Evolutionary conservation across 2,113 vertebrate species (phyloP).

Genomic region (Apus apus): DNA sequence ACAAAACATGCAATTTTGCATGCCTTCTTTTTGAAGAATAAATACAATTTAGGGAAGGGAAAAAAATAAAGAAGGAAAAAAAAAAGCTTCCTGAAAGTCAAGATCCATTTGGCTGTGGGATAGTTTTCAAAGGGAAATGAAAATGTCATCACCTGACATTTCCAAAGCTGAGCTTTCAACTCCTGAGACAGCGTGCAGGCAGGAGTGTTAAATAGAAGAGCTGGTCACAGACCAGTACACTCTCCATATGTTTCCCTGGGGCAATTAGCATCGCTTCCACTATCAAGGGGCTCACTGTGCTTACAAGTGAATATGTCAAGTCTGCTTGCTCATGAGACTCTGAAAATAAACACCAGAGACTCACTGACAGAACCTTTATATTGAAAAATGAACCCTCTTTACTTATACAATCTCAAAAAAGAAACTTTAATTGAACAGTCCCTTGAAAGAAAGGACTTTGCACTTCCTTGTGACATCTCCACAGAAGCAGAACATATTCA

Average conservation of each 20-base stretch:
- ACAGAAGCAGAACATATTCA: background rate
- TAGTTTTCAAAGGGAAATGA: slow-evolving; percentile 49
- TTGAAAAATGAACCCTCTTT: slow-evolving; percentile 13
- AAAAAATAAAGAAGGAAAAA: rapidly evolving
- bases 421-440: background rate
- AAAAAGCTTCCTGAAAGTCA: background rate
- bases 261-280: slow-evolving; percentile 4
- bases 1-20: background rate
- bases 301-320: slow-evolving; percentile 89
- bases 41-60: background rate
- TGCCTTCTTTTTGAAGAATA: background rate
- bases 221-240: slow-evolving; percentile 14
- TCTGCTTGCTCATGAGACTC: slow-evolving; percentile 83
- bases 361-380: slow-evolving; percentile 7
- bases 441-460: background rate
- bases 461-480: background rate
- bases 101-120: background rate
- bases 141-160: slow-evolving; percentile 68
- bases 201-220: slow-evolving; percentile 34
- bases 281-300: background rate
- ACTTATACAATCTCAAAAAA: background rate
- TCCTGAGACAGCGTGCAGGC: background rate
- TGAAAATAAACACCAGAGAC: slow-evolving; percentile 69
- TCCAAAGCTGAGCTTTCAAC: slow-evolving; percentile 42
- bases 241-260: slow-evolving; percentile 4